phyloP scores from a whole-genome alignment of 2,113 vertebrate species.

The Marmota monax region DNA sequence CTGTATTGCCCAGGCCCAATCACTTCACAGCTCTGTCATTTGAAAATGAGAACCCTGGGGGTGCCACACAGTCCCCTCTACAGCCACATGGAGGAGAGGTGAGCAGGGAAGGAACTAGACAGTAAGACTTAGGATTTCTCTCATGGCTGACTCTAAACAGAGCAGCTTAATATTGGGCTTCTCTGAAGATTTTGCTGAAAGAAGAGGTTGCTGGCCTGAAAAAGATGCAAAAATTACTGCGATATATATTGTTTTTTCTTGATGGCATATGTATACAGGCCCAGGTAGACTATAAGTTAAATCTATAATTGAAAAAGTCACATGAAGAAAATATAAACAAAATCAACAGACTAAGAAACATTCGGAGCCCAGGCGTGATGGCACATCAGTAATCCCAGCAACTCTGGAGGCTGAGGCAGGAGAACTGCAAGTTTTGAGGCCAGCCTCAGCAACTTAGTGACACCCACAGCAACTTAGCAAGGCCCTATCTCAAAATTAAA shows the following conservation, averaged over 20 bases:
- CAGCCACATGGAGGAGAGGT: not conserved
- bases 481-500: too few species aligned
- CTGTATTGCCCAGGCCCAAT: not conserved
- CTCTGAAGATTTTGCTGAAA: slow-evolving; percentile 7
- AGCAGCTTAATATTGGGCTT: not conserved
- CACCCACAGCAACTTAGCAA: too few species aligned
- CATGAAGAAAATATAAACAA: not conserved
- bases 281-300: slow-evolving; percentile 8
- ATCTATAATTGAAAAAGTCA: slow-evolving; percentile 23
- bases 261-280: not conserved
- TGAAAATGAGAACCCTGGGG: not conserved
- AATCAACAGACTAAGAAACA: not conserved
- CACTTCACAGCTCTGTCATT: not conserved
- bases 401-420: too few species aligned
- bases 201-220: not conserved
- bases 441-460: too few species aligned
- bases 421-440: too few species aligned
- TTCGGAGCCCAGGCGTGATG: too few species aligned
- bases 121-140: not conserved
- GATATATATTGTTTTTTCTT: not conserved
- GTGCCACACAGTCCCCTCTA: not conserved
- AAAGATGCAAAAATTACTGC: not conserved
- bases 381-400: too few species aligned
- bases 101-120: too few species aligned
- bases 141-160: not conserved